Conservation (phyloP, 2,113 vertebrate genomes). For the Zootoca vivipara region DNA sequence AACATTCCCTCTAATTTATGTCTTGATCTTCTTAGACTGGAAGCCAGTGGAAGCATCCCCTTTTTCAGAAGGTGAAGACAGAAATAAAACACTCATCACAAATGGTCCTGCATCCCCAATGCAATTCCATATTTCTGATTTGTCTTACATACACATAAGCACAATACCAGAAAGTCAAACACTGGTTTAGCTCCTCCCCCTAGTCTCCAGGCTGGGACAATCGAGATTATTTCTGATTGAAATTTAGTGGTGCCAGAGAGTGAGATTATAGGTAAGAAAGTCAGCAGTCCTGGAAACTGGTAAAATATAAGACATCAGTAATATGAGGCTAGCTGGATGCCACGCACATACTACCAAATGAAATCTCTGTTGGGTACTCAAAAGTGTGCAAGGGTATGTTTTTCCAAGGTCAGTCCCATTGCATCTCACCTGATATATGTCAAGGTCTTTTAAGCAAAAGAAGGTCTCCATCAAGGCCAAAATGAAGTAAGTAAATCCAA, state of each 20-base stretch:
- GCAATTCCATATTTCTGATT: background rate
- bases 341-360: background rate
- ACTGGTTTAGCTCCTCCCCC: background rate
- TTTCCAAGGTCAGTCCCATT: background rate
- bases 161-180: background rate
- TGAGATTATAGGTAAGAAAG: background rate
- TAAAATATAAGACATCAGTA: background rate
- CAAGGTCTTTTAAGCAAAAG: slow-evolving; percentile 67
- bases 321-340: background rate
- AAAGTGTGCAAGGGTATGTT: background rate
- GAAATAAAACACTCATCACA: background rate
- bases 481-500: slow-evolving; percentile 82
- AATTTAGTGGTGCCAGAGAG: background rate
- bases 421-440: background rate
- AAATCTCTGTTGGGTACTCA: background rate
- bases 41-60: background rate
- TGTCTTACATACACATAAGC: background rate
- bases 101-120: background rate
- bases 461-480: slow-evolving; percentile 80
- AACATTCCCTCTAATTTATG: background rate
- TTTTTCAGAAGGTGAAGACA: background rate
- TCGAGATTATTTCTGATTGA: background rate
- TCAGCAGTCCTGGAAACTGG: too few relatives aligned
- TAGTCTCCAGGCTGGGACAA: background rate
- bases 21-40: background rate